Evolutionary conservation across 1,140 invertebrate genomes (phyloP).

Genomic region (Calephelis nemesis): DNA sequence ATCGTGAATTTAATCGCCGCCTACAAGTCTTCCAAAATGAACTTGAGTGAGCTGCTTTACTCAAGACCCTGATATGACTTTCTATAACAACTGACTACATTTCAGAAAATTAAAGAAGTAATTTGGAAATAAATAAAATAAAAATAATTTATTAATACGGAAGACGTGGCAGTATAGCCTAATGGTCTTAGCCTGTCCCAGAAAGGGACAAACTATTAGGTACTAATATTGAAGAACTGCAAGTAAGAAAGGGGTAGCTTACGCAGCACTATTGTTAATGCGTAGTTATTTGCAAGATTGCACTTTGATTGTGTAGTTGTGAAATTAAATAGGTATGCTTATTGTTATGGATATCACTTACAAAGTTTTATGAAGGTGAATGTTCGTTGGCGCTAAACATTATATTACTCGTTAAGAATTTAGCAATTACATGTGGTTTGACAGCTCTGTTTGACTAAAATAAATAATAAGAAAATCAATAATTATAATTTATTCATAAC

Average conservation of each 20-base stretch:
- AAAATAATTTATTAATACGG: too few relatives aligned
- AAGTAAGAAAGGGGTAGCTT: conserved; percentile 41
- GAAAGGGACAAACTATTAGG: too few relatives aligned
- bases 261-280: conserved; percentile 45
- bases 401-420: neutral
- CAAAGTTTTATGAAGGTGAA: conserved; percentile 16
- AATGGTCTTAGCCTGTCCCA: too few relatives aligned
- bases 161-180: too few relatives aligned
- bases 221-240: conserved; percentile 20
- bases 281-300: conserved; percentile 46
- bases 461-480: too few relatives aligned
- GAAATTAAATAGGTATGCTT: conserved; percentile 38
- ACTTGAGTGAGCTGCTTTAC: too few relatives aligned
- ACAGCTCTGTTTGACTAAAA: too few relatives aligned
- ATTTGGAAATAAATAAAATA: too few relatives aligned
- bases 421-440: neutral
- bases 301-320: conserved; percentile 44
- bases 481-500: too few relatives aligned
- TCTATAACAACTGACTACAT: neutral
- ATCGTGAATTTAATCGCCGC: too few relatives aligned
- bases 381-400: neutral
- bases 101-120: neutral
- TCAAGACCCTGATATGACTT: too few relatives aligned
- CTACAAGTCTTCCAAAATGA: too few relatives aligned
- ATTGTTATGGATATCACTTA: conserved; percentile 38